A percentile compares a stretch with the other conserved stretches of the same genome.
Conservation (phyloP, 2,797 vertebrate genomes). For the Psittacula echo region DNA sequence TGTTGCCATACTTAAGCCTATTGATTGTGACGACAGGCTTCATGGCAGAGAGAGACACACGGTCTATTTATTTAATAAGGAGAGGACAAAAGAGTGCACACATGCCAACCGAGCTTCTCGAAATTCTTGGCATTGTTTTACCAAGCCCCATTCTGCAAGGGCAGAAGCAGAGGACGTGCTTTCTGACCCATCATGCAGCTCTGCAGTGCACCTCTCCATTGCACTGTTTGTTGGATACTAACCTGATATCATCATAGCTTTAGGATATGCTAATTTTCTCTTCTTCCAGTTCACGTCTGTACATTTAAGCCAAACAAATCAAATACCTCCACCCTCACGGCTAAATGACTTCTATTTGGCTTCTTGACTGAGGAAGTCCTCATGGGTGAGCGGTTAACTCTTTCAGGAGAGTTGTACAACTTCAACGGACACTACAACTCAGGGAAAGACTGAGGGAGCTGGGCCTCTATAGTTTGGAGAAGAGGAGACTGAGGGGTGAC, state of each 20-base stretch:
- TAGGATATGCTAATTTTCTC: slow-evolving; percentile 36
- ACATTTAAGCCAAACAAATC: slow-evolving; percentile 36
- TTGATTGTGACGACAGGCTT: not conserved
- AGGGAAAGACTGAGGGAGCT: not conserved
- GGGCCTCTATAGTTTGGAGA: too few relatives aligned
- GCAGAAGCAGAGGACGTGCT: not conserved
- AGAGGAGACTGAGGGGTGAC: too few relatives aligned
- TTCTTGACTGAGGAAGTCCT: not conserved
- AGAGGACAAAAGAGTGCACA: not conserved
- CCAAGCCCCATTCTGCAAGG: not conserved
- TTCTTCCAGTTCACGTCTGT: not conserved
- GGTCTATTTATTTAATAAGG: slow-evolving; percentile 40
- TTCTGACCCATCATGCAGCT: slow-evolving; percentile 1
- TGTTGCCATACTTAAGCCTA: slow-evolving; percentile 27
- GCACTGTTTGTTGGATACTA: slow-evolving; percentile 18
- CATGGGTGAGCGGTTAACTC: not conserved
- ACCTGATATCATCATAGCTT: not conserved
- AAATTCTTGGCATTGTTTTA: not conserved
- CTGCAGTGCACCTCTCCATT: not conserved
- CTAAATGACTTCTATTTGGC: not conserved
- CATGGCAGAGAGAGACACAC: not conserved
- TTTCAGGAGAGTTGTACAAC: not conserved
- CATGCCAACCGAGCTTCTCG: not conserved
- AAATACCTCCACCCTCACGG: not conserved
- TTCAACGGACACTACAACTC: not conserved